Base-by-base conservation (phyloP, 2,113 vertebrate species). In the Melospiza georgiana region DNA sequence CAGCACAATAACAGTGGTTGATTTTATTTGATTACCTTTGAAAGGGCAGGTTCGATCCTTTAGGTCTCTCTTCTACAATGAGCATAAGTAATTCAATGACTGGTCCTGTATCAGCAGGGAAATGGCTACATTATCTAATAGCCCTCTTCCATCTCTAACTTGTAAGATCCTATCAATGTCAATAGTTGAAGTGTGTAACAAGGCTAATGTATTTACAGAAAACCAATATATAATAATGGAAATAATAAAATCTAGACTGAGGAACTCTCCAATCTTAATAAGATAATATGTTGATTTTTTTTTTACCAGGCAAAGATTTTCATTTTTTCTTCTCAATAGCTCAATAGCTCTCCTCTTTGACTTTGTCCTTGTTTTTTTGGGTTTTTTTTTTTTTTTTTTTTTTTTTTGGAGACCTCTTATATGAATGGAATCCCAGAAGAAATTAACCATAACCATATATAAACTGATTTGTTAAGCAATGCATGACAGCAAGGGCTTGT, bases 391-490 rank as follows among this genome's bases (percentile, higher is more conserved):
- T 61, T 55, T 46, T 79, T 46, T 37, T 54, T 75, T 65, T 67
- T 61, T 69, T 66, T 57, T 48, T 76, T 81, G 65, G 55, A 88
- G 27, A 86, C 19, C 35, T 77, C 48, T 72, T 86, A 23, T 20
- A 67, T 67, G 63, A 93, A 63, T 44, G 35, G 13, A 90, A 71
- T 91, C 92, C 93, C 93, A 80, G 22, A 93, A 96, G 94, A 94
- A 94, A 96, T 97, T 95, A 96, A 86, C 14, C 39, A 57, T 41
- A 72, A 46, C 20, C 72, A 59, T 58, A 84, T 84, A 71, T 55
- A 94, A 95, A 90, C 57, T 93, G 86, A 67, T 90, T 90, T 89
- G 82, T 72, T 88, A 86, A 95, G 59, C 63, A 90, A 33, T 80
- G 37, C 51, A 63, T 89, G 89, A 84, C 91, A 93, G 39, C 72